Evolutionary conservation across 2,797 vertebrate species (phyloP).

Genomic region (Florisuga fusca): DNA sequence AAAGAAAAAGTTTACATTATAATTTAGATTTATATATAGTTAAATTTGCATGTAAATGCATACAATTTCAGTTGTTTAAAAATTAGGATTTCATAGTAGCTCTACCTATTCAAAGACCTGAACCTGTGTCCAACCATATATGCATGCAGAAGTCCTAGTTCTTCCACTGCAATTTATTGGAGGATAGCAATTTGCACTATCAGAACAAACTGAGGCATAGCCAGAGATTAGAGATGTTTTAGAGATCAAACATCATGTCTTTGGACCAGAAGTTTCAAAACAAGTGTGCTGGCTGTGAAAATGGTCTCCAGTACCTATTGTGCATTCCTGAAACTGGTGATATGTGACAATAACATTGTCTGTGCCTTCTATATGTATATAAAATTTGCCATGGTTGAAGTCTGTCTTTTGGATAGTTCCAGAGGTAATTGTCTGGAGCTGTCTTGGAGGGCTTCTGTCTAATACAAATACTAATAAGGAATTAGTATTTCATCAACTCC

Average conservation of each 20-base stretch:
- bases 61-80: background rate
- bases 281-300: background rate
- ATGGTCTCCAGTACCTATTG: background rate
- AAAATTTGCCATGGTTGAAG: background rate
- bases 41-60: background rate
- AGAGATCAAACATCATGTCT: background rate
- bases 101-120: background rate
- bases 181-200: background rate
- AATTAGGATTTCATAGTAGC: background rate
- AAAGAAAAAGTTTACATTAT: background rate
- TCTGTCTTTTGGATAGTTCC: constrained; percentile 1
- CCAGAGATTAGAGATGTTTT: background rate
- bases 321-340: background rate
- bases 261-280: background rate
- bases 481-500: constrained; percentile 31
- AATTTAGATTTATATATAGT: background rate
- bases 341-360: background rate
- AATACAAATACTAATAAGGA: too few relatives aligned
- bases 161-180: background rate
- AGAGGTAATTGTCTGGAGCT: background rate
- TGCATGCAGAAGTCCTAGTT: background rate
- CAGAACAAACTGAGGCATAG: background rate
- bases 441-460: constrained; percentile 26
- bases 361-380: background rate
- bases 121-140: background rate